Conservation (phyloP, 2,888 invertebrate species). For the Loripinus fragilis region DNA sequence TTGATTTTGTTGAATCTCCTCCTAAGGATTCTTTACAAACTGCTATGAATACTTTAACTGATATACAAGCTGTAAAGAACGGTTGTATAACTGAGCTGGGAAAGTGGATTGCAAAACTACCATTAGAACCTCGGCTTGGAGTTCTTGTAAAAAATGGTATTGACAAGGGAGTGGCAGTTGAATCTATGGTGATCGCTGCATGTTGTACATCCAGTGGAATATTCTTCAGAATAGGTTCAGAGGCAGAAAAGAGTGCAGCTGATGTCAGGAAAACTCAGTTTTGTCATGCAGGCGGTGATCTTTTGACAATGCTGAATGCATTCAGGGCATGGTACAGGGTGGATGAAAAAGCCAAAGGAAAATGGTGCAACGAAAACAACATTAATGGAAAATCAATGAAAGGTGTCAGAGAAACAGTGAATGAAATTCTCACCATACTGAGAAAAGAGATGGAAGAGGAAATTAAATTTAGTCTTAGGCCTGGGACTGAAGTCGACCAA, state of each 20-base stretch:
- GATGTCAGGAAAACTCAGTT: constrained; percentile 73
- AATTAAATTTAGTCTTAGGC: constrained; percentile 52
- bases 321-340: constrained; percentile 73
- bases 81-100: constrained; percentile 77
- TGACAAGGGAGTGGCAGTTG: constrained; percentile 66
- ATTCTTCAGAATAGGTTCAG: constrained; percentile 75
- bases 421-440: constrained; percentile 67
- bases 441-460: constrained; percentile 62
- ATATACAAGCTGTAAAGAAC: constrained; percentile 75
- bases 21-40: constrained; percentile 65
- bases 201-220: constrained; percentile 74
- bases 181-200: constrained; percentile 77
- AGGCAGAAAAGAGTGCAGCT: constrained; percentile 70
- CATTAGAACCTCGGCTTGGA: constrained; percentile 78
- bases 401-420: constrained; percentile 67
- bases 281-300: constrained; percentile 76
- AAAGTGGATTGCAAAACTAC: constrained; percentile 76
- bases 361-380: constrained; percentile 79
- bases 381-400: constrained; percentile 80
- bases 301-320: constrained; percentile 73
- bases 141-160: constrained; percentile 69
- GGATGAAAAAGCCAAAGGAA: constrained; percentile 67
- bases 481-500: constrained; percentile 32
- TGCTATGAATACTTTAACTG: constrained; percentile 71
- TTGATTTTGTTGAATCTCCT: constrained; percentile 82